A percentile compares a stretch with the other conserved stretches of the same genome.
Evolutionary conservation across 1,140 invertebrate species (phyloP).

Genomic region (Bombus consobrinus): DNA sequence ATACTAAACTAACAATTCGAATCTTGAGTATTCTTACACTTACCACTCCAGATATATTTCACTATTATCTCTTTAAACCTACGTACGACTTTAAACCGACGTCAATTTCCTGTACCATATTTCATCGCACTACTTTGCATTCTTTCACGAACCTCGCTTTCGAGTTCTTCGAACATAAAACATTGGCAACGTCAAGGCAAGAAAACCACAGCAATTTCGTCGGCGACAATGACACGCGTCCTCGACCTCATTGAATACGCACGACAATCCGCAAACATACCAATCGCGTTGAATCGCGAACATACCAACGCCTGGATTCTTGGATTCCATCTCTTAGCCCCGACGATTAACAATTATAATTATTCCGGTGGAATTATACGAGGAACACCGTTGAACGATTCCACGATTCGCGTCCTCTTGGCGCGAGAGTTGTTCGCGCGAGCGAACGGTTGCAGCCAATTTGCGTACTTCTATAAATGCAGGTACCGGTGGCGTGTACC

Average conservation of each 20-base stretch:
- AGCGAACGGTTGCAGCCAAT: conserved; percentile 62
- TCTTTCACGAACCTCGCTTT: not conserved
- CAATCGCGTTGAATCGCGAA: not conserved
- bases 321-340: not conserved
- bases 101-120: not conserved
- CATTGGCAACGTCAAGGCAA: not conserved
- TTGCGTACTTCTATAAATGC: conserved; percentile 71
- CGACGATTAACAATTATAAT: conserved; percentile 62
- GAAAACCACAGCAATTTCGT: conserved; percentile 25
- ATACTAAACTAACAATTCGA: not conserved
- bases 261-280: not conserved
- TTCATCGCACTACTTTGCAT: conserved; percentile 3
- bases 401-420: conserved; percentile 46
- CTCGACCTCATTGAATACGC: conserved; percentile 6
- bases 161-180: not conserved
- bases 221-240: not conserved
- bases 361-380: conserved; percentile 35
- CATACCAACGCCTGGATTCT: not conserved
- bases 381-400: conserved; percentile 30
- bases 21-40: too few species aligned
- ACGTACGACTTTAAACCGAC: not conserved
- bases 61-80: too few species aligned
- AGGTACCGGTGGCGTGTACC: conserved; percentile 49
- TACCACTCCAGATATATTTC: not conserved
- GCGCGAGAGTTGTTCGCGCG: conserved; percentile 37